Evolutionary conservation across 2,797 vertebrate genomes (phyloP).

Genomic region (Octomys mimax): DNA sequence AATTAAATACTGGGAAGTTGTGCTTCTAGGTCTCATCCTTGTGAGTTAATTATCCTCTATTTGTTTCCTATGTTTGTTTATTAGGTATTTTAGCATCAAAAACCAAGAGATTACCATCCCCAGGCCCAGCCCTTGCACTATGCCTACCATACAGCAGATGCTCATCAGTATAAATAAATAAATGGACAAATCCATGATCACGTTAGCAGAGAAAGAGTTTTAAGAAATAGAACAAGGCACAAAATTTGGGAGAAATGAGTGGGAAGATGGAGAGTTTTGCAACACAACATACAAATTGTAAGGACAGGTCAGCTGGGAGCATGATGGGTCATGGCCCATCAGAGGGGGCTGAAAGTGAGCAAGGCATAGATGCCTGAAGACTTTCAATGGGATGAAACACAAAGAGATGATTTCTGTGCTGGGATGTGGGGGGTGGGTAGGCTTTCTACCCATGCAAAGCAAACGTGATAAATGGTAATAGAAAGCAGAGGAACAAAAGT

Average conservation of each 20-base stretch:
- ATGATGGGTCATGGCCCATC: background rate
- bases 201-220: background rate
- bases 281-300: background rate
- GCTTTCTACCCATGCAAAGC: background rate
- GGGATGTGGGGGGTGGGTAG: background rate
- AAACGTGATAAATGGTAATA: background rate
- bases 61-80: background rate
- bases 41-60: accelerated
- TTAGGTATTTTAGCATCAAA: background rate
- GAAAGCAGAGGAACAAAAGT: background rate
- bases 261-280: background rate
- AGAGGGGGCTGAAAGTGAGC: background rate
- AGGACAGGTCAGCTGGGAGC: background rate
- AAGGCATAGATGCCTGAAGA: background rate
- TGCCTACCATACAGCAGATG: background rate
- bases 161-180: background rate
- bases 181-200: background rate
- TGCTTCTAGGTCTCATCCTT: background rate
- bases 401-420: background rate
- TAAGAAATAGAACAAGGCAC: background rate
- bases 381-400: background rate
- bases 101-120: background rate
- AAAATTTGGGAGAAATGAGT: background rate
- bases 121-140: background rate
- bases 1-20: background rate